These are phyloP conservation scores for Drosophila santomea DNA, from an alignment of 1,140 invertebrate genomes.

Conservation along the genomic window DNA sequence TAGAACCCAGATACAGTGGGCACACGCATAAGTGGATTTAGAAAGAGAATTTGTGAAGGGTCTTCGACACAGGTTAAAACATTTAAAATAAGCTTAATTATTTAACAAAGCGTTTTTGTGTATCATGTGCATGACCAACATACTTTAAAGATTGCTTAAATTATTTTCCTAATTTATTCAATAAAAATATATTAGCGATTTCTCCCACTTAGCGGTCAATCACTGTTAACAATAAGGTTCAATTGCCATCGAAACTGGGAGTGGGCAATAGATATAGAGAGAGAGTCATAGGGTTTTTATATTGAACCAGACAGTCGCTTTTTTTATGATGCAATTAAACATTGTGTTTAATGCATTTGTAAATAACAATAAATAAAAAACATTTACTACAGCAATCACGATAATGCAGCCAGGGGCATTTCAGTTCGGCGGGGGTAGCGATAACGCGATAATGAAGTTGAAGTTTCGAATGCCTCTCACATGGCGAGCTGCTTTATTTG, in stretches of 20 bases:
- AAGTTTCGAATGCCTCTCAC: conserved; percentile 59
- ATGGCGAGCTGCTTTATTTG: conserved; percentile 60
- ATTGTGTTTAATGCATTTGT: conserved; percentile 81
- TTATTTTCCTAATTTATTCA: not conserved
- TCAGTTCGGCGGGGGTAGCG: not conserved
- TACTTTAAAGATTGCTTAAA: not conserved
- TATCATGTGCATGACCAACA: no score
- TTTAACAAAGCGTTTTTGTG: no score
- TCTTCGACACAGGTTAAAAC: no score
- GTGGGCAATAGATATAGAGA: not conserved
- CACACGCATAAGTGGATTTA: not conserved
- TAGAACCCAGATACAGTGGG: conserved; percentile 15
- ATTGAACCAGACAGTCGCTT: conserved; percentile 46
- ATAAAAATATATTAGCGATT: not conserved
- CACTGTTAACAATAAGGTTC: conserved; percentile 26
- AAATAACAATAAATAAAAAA: conserved; percentile 79
- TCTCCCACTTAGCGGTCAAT: conserved; percentile 2
- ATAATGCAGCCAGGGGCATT: conserved; percentile 45
- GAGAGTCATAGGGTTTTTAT: conserved; percentile 4
- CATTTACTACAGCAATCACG: conserved; percentile 72
- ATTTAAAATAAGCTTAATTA: no score
- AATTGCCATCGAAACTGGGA: conserved; percentile 28
- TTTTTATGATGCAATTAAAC: conserved; percentile 71
- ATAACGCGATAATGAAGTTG: conserved; percentile 64
- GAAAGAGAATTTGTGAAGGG: not conserved